Evolutionary conservation across 2,797 vertebrate genomes (phyloP).

Genomic region (Cossypha caffra): DNA sequence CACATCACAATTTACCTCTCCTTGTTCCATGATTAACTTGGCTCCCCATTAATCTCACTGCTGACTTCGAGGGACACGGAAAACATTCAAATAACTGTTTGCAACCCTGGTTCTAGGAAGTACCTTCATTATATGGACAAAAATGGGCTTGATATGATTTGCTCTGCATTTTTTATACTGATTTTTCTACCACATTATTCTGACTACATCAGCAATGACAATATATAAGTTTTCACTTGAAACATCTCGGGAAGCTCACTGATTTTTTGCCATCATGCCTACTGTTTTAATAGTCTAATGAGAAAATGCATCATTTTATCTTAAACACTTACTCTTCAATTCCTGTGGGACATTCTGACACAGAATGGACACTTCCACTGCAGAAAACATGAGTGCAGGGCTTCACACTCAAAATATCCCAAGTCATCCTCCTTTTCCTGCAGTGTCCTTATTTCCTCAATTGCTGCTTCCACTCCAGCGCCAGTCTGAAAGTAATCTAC

Average conservation of each 20-base stretch:
- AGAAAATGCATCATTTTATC: not conserved
- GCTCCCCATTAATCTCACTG: not conserved
- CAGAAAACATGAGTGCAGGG: not conserved
- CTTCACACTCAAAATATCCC: not conserved
- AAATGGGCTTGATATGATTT: not conserved
- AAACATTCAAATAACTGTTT: not conserved
- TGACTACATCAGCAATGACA: not conserved
- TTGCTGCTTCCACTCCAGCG: not conserved
- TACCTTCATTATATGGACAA: not conserved
- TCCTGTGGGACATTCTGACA: not conserved
- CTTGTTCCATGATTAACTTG: not conserved
- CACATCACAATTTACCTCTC: not conserved
- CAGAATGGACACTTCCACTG: not conserved
- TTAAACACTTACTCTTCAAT: not conserved
- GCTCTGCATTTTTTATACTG: not conserved
- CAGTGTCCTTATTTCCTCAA: not conserved
- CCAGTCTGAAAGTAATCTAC: not conserved
- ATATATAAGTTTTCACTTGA: accelerated
- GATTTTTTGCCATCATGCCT: not conserved
- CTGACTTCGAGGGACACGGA: not conserved
- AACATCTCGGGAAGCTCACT: not conserved
- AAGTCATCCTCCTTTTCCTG: not conserved
- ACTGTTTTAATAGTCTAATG: not conserved
- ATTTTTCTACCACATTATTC: not conserved
- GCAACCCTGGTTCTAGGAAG: not conserved